Base-by-base conservation (phyloP, 2,113 vertebrate genomes). In the Gila orcuttii region DNA sequence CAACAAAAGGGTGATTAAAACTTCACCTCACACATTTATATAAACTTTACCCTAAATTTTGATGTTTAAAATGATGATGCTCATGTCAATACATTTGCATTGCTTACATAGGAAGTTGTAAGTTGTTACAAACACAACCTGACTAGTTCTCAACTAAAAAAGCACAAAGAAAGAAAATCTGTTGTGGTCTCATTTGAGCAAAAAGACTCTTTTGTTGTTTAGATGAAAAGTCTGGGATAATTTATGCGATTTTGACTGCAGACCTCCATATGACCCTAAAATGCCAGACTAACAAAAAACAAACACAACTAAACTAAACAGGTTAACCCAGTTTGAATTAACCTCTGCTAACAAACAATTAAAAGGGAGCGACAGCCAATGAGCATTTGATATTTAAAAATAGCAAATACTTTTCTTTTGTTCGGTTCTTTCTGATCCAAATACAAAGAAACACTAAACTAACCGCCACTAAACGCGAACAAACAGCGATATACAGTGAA, bases 171-270 rank as follows among this genome's bases (percentile, higher is more conserved):
- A 10, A 12, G 13, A 74, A 74, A 45, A 47, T 23, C 23, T 47
- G 42, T n/a, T 80, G 62, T 75, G n/a, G 80, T 25, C 64, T 33
- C 85, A 66, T 89, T 88, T 91, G 23, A 47, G 90, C 80, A 86
- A 74, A 85, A 62, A 71, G 66, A 73, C 25, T 21, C 85, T 90
- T 91, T 90, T 93, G 92, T 95, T 91, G 87, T 59, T 86, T 78
- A 86, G 82, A 62, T 87, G 74, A 91, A 92, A 89, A 89, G 87
- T 86, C 88, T 82, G 69, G 45, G 79, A 87, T 92, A 86, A 92
- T 93, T 91, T 93, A 94, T 92, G 90, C 89, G 88, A 83, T 87
- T 87, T 89, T 86, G 74, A 55, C 42, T 57, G 90, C 76, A 84
- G 90, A 89, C 88, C 90, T 83, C 91, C 6, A 64, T 79, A 12